phyloP scores from a whole-genome alignment of 2,113 vertebrate species.

The Capreolus pygargus region DNA sequence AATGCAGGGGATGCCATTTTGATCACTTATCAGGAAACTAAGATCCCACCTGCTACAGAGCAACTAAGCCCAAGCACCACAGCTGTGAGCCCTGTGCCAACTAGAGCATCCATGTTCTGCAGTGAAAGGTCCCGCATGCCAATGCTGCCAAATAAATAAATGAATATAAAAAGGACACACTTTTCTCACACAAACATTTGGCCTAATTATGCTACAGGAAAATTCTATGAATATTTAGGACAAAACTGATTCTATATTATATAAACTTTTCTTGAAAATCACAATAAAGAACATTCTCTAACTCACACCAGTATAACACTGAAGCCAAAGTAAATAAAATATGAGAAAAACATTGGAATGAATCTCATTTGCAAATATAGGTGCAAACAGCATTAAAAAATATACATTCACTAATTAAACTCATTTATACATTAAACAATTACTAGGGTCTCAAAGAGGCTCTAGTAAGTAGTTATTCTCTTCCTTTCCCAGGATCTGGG shows the following conservation, averaged over 20 bases:
- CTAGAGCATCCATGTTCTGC: too few relatives aligned
- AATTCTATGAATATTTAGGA: neutral
- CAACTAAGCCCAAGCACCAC: neutral
- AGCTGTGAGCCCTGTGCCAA: neutral
- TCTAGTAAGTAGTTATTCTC: neutral
- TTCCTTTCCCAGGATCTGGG: neutral
- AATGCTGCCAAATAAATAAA: too few relatives aligned
- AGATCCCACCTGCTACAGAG: neutral
- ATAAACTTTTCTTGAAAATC: neutral
- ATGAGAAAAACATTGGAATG: neutral
- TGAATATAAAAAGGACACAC: too few relatives aligned
- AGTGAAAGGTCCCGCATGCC: rapidly evolving
- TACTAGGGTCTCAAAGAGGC: neutral
- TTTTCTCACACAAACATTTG: neutral
- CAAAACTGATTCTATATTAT: neutral
- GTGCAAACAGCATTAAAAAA: neutral
- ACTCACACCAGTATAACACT: neutral
- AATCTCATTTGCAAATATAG: neutral
- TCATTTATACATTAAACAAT: neutral
- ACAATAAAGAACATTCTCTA: neutral
- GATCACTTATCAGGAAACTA: neutral
- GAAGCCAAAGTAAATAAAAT: neutral
- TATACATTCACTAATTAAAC: neutral
- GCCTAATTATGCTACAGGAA: neutral
- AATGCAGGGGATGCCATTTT: neutral